Percentiles rank a stretch among this genome's conserved stretches.
phyloP scores from a whole-genome alignment of 2,888 invertebrate species.

The Andrena bicolor region DNA sequence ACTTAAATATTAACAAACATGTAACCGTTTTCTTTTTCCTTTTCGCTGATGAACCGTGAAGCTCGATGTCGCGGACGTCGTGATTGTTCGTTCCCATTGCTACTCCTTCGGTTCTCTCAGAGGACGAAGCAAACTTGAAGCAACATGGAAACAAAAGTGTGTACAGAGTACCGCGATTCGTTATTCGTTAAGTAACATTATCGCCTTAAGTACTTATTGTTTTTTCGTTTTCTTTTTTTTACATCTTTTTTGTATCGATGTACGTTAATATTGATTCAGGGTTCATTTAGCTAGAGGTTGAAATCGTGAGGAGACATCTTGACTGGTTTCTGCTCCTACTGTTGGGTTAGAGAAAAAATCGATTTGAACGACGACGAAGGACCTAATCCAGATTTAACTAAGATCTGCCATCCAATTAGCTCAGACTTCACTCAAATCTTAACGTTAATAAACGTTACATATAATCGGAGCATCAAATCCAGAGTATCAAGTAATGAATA shows the following conservation, averaged over 20 bases:
- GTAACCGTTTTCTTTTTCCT: conserved; percentile 17
- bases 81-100: conserved; percentile 9
- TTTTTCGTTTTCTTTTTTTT: conserved; percentile 50
- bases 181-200: conserved; percentile 51
- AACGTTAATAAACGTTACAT: not conserved
- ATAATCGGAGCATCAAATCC: too few relatives aligned
- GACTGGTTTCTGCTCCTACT: conserved; percentile 34
- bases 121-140: not conserved
- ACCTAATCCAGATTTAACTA: not conserved
- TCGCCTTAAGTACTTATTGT: conserved; percentile 64
- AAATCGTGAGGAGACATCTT: conserved; percentile 30
- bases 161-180: conserved; percentile 56
- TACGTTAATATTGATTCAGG: conserved; percentile 47
- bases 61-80: conserved; percentile 49
- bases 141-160: conserved; percentile 15
- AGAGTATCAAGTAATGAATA: too few relatives aligned
- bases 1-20: conserved; percentile 73
- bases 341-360: not conserved
- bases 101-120: conserved; percentile 2
- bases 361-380: not conserved
- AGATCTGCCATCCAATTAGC: not conserved
- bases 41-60: conserved; percentile 35
- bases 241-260: conserved; percentile 46
- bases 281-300: conserved; percentile 45
- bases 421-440: not conserved